phyloP scores from a whole-genome alignment of 1,140 invertebrate genomes.

The Monochamus saltuarius region DNA sequence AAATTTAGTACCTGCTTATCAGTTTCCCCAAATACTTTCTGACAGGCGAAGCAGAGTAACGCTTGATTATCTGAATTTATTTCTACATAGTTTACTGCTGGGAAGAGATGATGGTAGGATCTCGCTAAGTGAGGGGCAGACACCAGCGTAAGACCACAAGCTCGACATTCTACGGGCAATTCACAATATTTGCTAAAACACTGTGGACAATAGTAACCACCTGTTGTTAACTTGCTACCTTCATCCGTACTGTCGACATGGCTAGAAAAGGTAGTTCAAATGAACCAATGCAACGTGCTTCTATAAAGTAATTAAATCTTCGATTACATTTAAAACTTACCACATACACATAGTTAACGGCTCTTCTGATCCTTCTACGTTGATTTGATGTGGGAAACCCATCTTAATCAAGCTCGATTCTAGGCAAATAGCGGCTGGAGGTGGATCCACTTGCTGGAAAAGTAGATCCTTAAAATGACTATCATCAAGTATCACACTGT shows the following conservation, averaged over 20 bases:
- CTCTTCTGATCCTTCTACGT: slow-evolving; percentile 63
- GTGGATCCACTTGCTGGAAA: slow-evolving; percentile 81
- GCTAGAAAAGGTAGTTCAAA: too few species aligned
- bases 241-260: slow-evolving; percentile 77
- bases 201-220: slow-evolving; percentile 93
- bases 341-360: slow-evolving; percentile 84
- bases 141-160: slow-evolving; percentile 94
- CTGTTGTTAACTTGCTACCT: slow-evolving; percentile 64
- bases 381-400: slow-evolving; percentile 82
- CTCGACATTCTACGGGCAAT: slow-evolving; percentile 92
- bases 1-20: slow-evolving; percentile 68
- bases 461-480: slow-evolving; percentile 82
- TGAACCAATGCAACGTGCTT: neutral
- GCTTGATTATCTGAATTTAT: slow-evolving; percentile 57
- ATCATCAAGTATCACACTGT: slow-evolving; percentile 90
- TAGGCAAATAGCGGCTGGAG: slow-evolving; percentile 75
- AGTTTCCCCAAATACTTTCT: slow-evolving; percentile 63
- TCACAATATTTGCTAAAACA: slow-evolving; percentile 98
- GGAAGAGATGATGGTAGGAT: slow-evolving; percentile 96
- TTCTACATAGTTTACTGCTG: slow-evolving; percentile 83
- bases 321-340: slow-evolving; percentile 53
- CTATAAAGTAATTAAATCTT: too few species aligned
- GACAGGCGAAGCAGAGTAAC: slow-evolving; percentile 69
- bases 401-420: slow-evolving; percentile 88
- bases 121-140: slow-evolving; percentile 95